A percentile compares a stretch with the other conserved stretches of the same genome.
Evolutionary conservation across 2,888 invertebrate species (phyloP).

Genomic region (Apotomis capreana): DNA sequence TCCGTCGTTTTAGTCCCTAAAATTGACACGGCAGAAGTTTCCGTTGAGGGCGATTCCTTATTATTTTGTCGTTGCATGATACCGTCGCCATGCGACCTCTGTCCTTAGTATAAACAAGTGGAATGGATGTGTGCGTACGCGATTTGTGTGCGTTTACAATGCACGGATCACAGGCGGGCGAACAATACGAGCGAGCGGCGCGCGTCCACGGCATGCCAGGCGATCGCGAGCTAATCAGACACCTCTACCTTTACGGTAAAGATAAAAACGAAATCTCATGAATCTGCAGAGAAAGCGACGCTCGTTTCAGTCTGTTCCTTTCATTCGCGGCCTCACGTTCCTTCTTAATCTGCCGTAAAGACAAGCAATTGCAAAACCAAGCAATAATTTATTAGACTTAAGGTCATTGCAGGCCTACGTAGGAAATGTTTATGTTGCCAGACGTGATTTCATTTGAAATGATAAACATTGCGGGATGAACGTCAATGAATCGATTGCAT

Average conservation of each 20-base stretch:
- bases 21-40: background rate
- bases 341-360: background rate
- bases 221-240: conserved; percentile 4
- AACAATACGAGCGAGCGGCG: conserved; percentile 68
- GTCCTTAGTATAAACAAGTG: conserved; percentile 69
- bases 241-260: background rate
- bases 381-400: background rate
- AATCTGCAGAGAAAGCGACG: too few species aligned
- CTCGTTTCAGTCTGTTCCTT: too few species aligned
- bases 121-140: conserved; percentile 57
- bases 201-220: conserved; percentile 48
- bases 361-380: background rate
- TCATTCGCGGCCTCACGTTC: background rate
- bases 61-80: conserved; percentile 46
- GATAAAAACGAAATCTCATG: background rate
- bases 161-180: conserved; percentile 69
- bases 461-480: conserved; percentile 51
- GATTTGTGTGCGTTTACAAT: conserved; percentile 66
- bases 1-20: conserved; percentile 10
- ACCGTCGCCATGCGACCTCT: conserved; percentile 69
- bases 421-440: conserved; percentile 13
- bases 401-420: background rate
- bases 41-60: conserved; percentile 29
- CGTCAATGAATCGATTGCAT: conserved; percentile 57
- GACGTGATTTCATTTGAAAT: conserved; percentile 52